Conservation (phyloP, 2,113 vertebrate genomes). For the Eonycteris spelaea region DNA sequence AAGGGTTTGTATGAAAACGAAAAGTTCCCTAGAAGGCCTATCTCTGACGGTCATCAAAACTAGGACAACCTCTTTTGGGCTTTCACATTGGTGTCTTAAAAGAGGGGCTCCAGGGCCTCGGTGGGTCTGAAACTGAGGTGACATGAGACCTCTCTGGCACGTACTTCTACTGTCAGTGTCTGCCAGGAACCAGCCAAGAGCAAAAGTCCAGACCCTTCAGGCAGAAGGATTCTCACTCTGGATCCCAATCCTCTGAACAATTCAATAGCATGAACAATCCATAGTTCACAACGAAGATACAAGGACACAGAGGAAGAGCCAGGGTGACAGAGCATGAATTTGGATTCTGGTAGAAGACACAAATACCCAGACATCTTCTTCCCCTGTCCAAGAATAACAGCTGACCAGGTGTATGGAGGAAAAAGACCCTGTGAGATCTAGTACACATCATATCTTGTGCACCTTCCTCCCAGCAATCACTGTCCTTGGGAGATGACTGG, state of each 20-base stretch:
- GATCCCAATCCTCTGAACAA: neutral
- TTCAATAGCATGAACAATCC: neutral
- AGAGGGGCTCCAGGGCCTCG: neutral
- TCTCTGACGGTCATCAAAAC: constrained; percentile 1
- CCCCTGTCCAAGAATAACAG: neutral
- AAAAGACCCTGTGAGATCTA: neutral
- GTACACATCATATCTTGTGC: neutral
- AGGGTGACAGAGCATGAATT: neutral
- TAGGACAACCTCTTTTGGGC: neutral
- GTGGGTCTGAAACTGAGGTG: neutral
- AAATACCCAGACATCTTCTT: neutral
- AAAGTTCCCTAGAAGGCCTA: neutral
- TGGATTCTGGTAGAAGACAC: constrained; percentile 3
- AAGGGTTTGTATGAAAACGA: constrained; percentile 4
- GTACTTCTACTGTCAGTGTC: neutral
- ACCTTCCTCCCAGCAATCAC: neutral
- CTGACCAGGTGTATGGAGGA: neutral
- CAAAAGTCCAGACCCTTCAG: neutral
- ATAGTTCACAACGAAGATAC: neutral
- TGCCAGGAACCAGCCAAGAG: neutral
- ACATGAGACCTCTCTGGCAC: neutral
- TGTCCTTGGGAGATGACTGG: neutral
- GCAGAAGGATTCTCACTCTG: neutral
- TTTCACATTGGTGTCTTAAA: neutral
- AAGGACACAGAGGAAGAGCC: neutral